Evolutionary conservation across 1,140 invertebrate genomes (phyloP), one percentile per base, ranked within the genome.

Genomic region (Scylla paramamosain): DNA sequence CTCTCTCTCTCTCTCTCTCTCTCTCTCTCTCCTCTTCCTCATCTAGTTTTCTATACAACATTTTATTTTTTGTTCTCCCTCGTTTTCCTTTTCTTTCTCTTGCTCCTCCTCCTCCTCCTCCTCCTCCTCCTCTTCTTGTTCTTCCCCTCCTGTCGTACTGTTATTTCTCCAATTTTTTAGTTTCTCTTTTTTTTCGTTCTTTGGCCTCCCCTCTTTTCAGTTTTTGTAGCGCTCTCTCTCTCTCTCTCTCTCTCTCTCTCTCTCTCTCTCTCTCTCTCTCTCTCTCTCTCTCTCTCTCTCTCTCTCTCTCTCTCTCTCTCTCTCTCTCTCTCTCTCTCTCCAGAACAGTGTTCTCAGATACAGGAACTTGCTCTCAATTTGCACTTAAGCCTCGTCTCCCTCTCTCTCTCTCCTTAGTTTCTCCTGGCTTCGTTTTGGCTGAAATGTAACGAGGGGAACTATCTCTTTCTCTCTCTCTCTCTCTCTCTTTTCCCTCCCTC

Each of bases 161-260:
- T 25, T 32, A 16, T 25, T 28, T 88, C 25, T 88, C 31, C 4
- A 29, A 2, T 88, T 46, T 88, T 46, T 20, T 39, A 12, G 0
- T 28, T 32, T 45, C 86, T 20, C 4, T 12, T 14, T 12, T 86
- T 86, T 86, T 12, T 14, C 28, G 4, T 31, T 86, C n/a, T 20
- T 86, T 20, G 12, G 12, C 10, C 20, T 12, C 45, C 86, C 25
- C 31, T 28, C 31, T 4, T 87, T 29, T 12, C 10, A 12, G 3
- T 87, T n/a, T 87, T n/a, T 84, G 4, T 39, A 7, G 7, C 39
- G 14, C 20, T 88, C 86, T 88, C 86, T 88, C 86, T 88, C 86
- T 88, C 86, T 88, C 86, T 86, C 86, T 88, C 86, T 88, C 86
- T 88, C 86, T 88, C 86, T 88, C 86, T 88, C 86, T 88, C 86